Evolutionary conservation across 2,113 vertebrate genomes (phyloP).

Genomic region (Actenoides hombroni): DNA sequence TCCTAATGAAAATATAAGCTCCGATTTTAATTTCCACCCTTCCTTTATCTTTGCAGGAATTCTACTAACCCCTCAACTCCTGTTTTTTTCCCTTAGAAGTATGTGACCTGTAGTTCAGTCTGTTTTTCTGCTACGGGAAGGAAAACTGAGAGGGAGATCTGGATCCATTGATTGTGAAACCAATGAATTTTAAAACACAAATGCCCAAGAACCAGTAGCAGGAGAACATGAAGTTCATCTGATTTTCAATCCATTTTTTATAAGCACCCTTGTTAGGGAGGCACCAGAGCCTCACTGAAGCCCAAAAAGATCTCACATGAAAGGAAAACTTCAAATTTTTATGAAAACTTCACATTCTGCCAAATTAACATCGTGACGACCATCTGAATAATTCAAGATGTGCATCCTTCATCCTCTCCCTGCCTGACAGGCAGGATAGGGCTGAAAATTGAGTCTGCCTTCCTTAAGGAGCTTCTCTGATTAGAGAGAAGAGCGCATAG

Average conservation of each 20-base stretch:
- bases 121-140: neutral
- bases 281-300: neutral
- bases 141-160: neutral
- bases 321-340: conserved; percentile 17
- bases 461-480: neutral
- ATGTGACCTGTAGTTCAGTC: neutral
- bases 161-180: neutral
- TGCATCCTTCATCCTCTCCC: neutral
- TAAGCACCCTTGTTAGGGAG: neutral
- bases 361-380: neutral
- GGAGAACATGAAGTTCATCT: neutral
- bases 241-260: neutral
- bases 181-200: neutral
- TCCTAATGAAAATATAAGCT: neutral
- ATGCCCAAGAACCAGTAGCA: neutral
- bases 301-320: neutral
- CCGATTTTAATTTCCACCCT: neutral
- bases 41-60: neutral
- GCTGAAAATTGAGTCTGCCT: neutral
- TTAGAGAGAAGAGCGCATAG: neutral
- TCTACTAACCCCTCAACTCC: neutral
- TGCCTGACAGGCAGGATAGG: neutral
- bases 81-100: neutral
- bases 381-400: conserved; percentile 30
- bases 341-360: conserved; percentile 19